phyloP scores from a whole-genome alignment of 1,140 invertebrate species.

The Procambarus virginalis region DNA sequence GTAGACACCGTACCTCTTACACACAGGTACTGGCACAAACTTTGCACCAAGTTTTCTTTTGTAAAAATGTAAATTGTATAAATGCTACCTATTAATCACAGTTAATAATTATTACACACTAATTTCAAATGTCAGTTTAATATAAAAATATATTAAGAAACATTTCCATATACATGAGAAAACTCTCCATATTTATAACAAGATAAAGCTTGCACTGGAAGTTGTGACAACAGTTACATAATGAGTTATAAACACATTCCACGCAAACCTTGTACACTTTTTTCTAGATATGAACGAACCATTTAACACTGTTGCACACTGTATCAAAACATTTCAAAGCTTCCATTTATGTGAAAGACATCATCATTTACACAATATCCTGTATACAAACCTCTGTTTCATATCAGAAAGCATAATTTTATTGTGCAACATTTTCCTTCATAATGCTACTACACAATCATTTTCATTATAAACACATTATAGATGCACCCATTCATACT shows the following conservation, averaged over 20 bases:
- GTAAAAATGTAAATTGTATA: neutral
- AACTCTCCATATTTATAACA: neutral
- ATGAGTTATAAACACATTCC: neutral
- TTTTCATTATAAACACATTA: neutral
- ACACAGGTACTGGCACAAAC: neutral
- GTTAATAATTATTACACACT: neutral
- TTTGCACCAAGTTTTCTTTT: neutral
- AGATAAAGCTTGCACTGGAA: constrained; percentile 1
- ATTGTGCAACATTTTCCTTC: neutral
- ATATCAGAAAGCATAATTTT: too few species aligned
- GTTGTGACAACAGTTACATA: neutral
- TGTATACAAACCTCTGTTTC: neutral
- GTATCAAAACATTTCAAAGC: neutral
- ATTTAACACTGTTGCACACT: neutral
- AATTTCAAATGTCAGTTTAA: neutral
- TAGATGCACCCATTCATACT: neutral
- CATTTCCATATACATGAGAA: neutral
- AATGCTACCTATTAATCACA: neutral
- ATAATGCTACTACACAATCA: neutral
- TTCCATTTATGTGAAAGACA: neutral
- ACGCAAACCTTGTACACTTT: neutral
- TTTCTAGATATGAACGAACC: neutral
- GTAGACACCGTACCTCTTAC: neutral
- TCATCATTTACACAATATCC: neutral
- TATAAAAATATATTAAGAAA: constrained; percentile 2